Evolutionary conservation across 1,140 invertebrate species (phyloP).

Genomic region (Halesus radiatus): DNA sequence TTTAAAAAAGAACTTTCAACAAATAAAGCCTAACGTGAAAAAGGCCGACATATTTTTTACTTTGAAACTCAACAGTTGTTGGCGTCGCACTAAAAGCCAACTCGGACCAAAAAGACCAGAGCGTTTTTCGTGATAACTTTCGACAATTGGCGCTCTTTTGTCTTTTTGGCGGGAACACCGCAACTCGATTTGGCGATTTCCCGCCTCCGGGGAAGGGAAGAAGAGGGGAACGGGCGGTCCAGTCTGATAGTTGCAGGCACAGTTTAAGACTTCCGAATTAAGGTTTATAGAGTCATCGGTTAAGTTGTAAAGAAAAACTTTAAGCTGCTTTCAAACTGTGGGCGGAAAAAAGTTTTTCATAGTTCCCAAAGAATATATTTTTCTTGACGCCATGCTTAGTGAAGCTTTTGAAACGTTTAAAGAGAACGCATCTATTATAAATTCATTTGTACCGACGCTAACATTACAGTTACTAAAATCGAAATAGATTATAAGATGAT

Average conservation of each 20-base stretch:
- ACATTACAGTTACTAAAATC: no score
- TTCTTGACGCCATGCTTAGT: no score
- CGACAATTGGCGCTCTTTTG: conserved; percentile 32
- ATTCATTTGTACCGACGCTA: no score
- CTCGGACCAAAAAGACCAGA: conserved; percentile 29
- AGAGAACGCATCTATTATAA: no score
- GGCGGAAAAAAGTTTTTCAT: no score
- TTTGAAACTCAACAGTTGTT: conserved; percentile 36
- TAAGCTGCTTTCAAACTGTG: not conserved
- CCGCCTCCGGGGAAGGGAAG: conserved; percentile 8
- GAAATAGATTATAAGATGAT: no score
- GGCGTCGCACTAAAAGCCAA: conserved; percentile 34
- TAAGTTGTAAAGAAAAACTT: conserved; percentile 25
- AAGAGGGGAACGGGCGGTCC: conserved; percentile 27
- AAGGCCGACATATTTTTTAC: not conserved
- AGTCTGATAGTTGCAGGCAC: conserved; percentile 49
- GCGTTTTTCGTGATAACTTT: conserved; percentile 34
- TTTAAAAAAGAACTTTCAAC: not conserved
- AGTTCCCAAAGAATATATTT: no score
- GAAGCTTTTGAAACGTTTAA: no score
- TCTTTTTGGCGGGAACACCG: conserved; percentile 53
- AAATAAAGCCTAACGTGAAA: not conserved
- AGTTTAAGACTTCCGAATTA: conserved; percentile 57
- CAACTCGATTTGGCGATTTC: conserved; percentile 57
- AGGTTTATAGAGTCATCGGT: conserved; percentile 56